Evolutionary conservation across 1,140 invertebrate species (phyloP).

Genomic region (Hylaeus anthracinus): DNA sequence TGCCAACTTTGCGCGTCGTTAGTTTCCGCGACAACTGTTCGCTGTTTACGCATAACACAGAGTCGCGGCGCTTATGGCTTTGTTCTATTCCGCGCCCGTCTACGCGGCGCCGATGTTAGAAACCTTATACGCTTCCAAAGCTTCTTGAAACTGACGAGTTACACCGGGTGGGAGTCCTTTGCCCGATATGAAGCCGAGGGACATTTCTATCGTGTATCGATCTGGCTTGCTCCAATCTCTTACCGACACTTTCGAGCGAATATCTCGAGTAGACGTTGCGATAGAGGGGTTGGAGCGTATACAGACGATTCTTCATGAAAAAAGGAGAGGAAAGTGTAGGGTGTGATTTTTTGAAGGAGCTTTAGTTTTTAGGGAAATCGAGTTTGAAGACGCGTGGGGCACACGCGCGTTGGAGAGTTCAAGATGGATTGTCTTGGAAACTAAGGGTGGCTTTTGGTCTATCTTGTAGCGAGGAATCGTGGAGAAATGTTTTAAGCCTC

Average conservation of each 20-base stretch:
- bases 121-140: conserved; percentile 53
- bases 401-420: too few species aligned
- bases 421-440: too few species aligned
- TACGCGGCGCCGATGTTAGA: conserved; percentile 50
- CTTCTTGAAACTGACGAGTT: conserved; percentile 50
- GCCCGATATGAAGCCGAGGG: conserved; percentile 4
- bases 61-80: background rate
- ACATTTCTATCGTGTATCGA: background rate
- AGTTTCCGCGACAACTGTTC: conserved; percentile 44
- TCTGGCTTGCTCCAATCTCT: background rate
- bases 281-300: too few species aligned
- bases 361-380: too few species aligned
- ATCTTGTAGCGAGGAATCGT: too few species aligned
- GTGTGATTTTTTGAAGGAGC: too few species aligned
- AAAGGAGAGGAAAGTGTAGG: too few species aligned
- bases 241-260: background rate
- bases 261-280: too few species aligned
- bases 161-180: conserved; percentile 34
- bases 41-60: conserved; percentile 52
- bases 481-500: too few species aligned
- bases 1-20: conserved; percentile 29
- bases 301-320: too few species aligned
- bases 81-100: conserved; percentile 19
- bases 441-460: too few species aligned
- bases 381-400: too few species aligned